These are phyloP conservation scores for Crotalus helleri DNA, from an alignment of 2,113 vertebrate species.

Conservation along the genomic window DNA sequence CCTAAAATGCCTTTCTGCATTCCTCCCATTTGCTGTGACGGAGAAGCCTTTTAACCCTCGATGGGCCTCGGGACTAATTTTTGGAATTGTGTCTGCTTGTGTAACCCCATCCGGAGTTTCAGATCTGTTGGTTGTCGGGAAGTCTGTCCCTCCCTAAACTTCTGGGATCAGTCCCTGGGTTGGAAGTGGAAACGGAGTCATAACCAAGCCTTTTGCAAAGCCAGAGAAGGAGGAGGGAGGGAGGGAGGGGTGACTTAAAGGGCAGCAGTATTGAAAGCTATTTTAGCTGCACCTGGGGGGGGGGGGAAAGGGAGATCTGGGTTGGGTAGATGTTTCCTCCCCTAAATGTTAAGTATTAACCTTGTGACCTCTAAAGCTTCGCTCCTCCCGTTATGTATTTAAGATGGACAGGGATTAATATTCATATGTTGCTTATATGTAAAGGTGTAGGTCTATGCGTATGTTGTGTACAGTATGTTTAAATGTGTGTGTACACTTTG, in stretches of 20 bases:
- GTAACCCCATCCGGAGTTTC: not conserved
- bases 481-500: too few species aligned
- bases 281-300: conserved; percentile 27
- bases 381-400: too few species aligned
- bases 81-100: not conserved
- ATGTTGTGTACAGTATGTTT: too few species aligned
- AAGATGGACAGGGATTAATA: too few species aligned
- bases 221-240: not conserved
- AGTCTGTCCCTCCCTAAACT: conserved; percentile 19
- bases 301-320: conserved; percentile 6
- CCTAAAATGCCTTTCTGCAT: conserved; percentile 29
- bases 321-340: not conserved
- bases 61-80: not conserved
- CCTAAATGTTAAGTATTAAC: not conserved
- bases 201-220: conserved; percentile 41
- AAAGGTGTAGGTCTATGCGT: too few species aligned
- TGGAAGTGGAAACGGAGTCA: conserved; percentile 57
- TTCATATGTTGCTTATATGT: too few species aligned
- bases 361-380: too few species aligned
- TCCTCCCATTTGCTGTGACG: conserved; percentile 41
- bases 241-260: conserved; percentile 31
- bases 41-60: conserved; percentile 56
- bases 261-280: conserved; percentile 31
- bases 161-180: conserved; percentile 39
- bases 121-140: conserved; percentile 9